These are phyloP conservation scores for Laodelphax striatellus DNA, from an alignment of 1,140 invertebrate genomes.

Conservation along the genomic window DNA sequence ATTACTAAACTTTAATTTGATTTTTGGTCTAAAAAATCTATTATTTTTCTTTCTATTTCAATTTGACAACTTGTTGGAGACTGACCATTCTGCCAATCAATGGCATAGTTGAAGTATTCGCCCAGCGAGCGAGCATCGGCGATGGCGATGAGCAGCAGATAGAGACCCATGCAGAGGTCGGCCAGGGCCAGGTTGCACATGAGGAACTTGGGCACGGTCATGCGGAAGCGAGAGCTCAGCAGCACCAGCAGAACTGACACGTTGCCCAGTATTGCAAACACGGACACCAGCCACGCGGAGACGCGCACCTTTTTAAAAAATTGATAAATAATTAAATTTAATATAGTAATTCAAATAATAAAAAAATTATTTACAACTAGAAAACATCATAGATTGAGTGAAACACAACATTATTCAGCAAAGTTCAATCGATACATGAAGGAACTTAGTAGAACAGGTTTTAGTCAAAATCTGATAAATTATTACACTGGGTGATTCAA, in stretches of 20 bases:
- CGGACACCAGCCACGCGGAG: not conserved
- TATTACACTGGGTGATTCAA: too few relatives aligned
- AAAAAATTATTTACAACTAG: too few relatives aligned
- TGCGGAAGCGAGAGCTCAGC: conserved; percentile 40
- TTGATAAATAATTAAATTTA: too few relatives aligned
- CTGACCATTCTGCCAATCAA: conserved; percentile 75
- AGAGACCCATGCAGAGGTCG: conserved; percentile 72
- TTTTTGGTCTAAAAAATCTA: too few relatives aligned
- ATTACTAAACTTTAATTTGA: too few relatives aligned
- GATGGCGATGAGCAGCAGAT: conserved; percentile 69
- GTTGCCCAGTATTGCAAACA: conserved; percentile 39
- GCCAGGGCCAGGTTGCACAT: conserved; percentile 81
- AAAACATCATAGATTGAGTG: too few relatives aligned
- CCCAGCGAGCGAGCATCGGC: conserved; percentile 71
- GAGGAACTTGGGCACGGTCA: conserved; percentile 65
- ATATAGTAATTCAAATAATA: too few relatives aligned
- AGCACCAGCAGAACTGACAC: conserved; percentile 67
- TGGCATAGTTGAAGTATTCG: conserved; percentile 79
- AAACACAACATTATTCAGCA: too few relatives aligned
- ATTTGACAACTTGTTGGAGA: not conserved
- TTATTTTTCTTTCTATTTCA: too few relatives aligned
- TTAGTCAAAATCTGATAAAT: too few relatives aligned
- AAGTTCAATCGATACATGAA: too few relatives aligned
- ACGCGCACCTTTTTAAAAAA: conserved; percentile 18
- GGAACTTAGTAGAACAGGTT: too few relatives aligned